A percentile compares a stretch with the other conserved stretches of the same genome.
Conservation (phyloP, 2,888 invertebrate genomes). For the Melipona beecheii region DNA sequence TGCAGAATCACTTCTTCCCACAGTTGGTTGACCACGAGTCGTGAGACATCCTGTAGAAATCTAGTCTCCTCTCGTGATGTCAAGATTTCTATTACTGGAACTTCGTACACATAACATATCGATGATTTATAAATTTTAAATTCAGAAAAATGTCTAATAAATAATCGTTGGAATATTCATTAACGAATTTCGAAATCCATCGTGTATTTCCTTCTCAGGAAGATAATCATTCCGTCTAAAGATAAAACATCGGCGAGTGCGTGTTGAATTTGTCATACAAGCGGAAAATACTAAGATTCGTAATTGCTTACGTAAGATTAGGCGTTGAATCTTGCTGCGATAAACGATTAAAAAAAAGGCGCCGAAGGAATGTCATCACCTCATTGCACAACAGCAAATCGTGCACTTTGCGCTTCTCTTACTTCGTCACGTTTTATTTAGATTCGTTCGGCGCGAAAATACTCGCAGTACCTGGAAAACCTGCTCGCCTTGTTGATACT, state of each 20-base stretch:
- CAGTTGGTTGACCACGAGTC: too few relatives aligned
- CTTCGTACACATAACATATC: too few relatives aligned
- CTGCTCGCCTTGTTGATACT: background rate
- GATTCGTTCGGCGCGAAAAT: background rate
- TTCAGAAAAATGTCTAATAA: too few relatives aligned
- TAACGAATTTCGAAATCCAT: too few relatives aligned
- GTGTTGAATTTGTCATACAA: background rate
- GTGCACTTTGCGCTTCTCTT: background rate
- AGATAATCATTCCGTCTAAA: background rate
- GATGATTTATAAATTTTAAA: too few relatives aligned
- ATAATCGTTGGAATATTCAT: too few relatives aligned
- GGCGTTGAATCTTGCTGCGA: background rate
- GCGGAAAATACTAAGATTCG: background rate
- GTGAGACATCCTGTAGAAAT: too few relatives aligned
- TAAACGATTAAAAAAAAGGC: background rate
- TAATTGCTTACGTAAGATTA: background rate
- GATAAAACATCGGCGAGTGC: background rate
- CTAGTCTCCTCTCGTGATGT: too few relatives aligned
- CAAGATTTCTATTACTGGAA: too few relatives aligned
- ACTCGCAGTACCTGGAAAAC: background rate
- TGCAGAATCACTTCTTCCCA: too few relatives aligned
- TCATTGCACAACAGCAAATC: background rate
- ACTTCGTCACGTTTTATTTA: slow-evolving; percentile 10
- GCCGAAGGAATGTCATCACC: background rate
- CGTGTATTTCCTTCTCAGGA: background rate